Conservation (phyloP, 2,797 vertebrate genomes). For the Phataginus tricuspis region DNA sequence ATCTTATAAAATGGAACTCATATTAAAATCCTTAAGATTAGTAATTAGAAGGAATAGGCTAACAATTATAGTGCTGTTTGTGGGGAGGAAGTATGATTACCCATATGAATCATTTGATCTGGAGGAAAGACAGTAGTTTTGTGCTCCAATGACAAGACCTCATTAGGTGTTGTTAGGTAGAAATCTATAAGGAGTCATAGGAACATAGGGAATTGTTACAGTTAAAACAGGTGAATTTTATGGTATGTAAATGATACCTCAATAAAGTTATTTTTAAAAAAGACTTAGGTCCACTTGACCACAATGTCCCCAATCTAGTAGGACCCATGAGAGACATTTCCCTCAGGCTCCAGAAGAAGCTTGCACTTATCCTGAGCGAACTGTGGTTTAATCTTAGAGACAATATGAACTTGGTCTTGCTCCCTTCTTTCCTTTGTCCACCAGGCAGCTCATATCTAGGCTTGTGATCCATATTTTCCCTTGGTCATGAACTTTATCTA, state of each 20-base stretch:
- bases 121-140: constrained; percentile 19
- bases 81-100: not conserved
- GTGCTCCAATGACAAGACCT: constrained; percentile 13
- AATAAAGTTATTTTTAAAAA: not conserved
- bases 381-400: not conserved
- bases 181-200: constrained; percentile 1
- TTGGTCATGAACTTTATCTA: not conserved
- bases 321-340: constrained; percentile 16
- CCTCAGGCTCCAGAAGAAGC: not conserved
- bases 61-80: not conserved
- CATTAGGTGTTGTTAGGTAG: not conserved
- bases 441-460: not conserved
- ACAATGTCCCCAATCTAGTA: not conserved
- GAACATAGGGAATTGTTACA: not conserved
- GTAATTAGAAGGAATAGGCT: constrained; percentile 23
- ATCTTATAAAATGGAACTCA: constrained; percentile 39
- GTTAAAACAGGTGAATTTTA: not conserved
- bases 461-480: constrained; percentile 10
- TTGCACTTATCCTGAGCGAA: not conserved
- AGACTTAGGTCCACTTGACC: not conserved
- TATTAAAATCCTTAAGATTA: constrained; percentile 35
- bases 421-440: constrained; percentile 41
- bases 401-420: not conserved
- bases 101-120: not conserved
- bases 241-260: not conserved